Conservation (phyloP, 2,797 vertebrate genomes). For the Pelochelys cantorii region DNA sequence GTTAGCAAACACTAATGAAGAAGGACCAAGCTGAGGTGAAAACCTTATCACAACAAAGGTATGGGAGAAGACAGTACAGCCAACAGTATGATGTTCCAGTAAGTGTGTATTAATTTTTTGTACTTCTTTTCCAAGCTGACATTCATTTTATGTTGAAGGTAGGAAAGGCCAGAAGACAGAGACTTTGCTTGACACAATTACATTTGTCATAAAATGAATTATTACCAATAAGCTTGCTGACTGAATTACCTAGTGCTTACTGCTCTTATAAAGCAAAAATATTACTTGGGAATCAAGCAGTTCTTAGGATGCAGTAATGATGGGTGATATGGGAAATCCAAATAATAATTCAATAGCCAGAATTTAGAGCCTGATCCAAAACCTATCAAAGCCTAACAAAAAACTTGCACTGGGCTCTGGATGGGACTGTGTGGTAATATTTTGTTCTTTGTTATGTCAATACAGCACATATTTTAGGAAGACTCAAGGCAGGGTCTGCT, state of each 20-base stretch:
- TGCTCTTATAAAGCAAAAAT: not conserved
- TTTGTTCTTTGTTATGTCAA: not conserved
- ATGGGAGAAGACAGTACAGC: slow-evolving; percentile 11
- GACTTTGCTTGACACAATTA: not conserved
- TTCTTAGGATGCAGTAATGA: not conserved
- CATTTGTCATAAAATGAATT: too few species aligned
- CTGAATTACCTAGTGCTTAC: not conserved
- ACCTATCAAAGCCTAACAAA: not conserved
- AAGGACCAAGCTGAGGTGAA: slow-evolving; percentile 18
- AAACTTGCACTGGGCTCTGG: not conserved
- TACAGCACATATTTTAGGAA: not conserved
- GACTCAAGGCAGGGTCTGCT: not conserved
- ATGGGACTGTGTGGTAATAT: not conserved
- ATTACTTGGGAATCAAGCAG: slow-evolving; percentile 15
- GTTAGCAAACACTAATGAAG: not conserved
- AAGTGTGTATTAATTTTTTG: slow-evolving; percentile 15
- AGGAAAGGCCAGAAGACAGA: not conserved
- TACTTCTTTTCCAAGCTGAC: slow-evolving; percentile 17
- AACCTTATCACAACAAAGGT: not conserved
- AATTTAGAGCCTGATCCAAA: not conserved
- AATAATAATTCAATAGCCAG: not conserved
- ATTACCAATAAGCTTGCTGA: not conserved
- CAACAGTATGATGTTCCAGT: not conserved
- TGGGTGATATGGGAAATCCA: slow-evolving; percentile 4
- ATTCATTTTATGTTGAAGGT: not conserved